A percentile compares a stretch with the other conserved stretches of the same genome.
Evolutionary conservation across 2,113 vertebrate genomes (phyloP).

Genomic region (Uria aalge): DNA sequence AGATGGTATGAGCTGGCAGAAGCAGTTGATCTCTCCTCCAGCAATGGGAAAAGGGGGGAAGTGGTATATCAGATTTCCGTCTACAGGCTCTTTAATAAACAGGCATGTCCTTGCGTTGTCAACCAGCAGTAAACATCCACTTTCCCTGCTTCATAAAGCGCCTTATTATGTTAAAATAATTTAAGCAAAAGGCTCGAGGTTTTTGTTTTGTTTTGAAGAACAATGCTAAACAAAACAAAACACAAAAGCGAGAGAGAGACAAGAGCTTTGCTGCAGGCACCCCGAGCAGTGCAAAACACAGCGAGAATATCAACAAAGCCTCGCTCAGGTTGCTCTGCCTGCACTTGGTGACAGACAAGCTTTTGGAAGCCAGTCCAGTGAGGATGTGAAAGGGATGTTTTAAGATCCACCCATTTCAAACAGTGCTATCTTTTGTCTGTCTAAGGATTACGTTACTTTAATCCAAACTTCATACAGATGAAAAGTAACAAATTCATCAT

Average conservation of each 20-base stretch:
- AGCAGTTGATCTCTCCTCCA: background rate
- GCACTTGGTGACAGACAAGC: background rate
- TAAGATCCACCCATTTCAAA: background rate
- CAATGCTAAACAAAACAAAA: background rate
- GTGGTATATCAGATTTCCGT: background rate
- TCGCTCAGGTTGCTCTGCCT: background rate
- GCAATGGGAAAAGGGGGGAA: background rate
- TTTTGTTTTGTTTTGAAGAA: background rate
- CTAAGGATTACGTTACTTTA: background rate
- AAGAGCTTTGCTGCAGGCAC: background rate
- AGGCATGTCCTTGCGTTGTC: background rate
- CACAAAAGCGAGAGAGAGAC: background rate
- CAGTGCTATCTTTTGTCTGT: background rate
- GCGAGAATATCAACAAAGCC: background rate
- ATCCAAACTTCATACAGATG: background rate
- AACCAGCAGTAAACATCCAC: background rate
- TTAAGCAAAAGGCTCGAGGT: background rate
- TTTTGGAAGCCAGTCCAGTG: background rate
- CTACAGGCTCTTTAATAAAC: background rate
- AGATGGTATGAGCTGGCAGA: background rate
- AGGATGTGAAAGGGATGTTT: background rate
- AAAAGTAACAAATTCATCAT: background rate
- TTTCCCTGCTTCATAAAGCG: background rate
- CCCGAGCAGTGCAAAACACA: background rate
- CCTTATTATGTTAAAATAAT: conserved; percentile 15